Percentiles rank a stretch among this genome's conserved stretches.
These are phyloP conservation scores for Pleuronectes platessa DNA, from an alignment of 2,113 vertebrate genomes.

Conservation along the genomic window DNA sequence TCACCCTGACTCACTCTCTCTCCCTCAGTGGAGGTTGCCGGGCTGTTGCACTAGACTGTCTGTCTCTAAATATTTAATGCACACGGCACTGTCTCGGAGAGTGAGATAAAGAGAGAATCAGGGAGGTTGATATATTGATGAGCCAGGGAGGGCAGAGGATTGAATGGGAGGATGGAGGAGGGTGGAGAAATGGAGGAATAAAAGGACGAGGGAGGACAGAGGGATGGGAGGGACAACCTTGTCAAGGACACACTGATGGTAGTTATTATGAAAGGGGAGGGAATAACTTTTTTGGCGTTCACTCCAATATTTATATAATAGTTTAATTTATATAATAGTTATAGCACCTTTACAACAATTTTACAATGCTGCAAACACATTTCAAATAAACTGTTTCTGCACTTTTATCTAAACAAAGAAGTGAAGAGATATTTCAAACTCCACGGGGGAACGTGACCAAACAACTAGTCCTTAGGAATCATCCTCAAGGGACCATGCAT, in stretches of 20 bases:
- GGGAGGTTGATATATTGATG: conserved; percentile 74
- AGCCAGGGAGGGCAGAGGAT: conserved; percentile 49
- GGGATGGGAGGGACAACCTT: conserved; percentile 24
- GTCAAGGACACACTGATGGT: conserved; percentile 13
- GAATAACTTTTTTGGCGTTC: conserved; percentile 2
- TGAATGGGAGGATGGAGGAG: conserved; percentile 21
- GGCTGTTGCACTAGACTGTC: conserved; percentile 67
- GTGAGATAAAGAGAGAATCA: conserved; percentile 71
- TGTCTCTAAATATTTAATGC: conserved; percentile 83
- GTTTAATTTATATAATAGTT: not conserved
- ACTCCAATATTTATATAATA: conserved; percentile 6
- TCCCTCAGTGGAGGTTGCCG: conserved; percentile 52
- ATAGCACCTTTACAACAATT: not conserved
- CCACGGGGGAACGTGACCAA: not conserved
- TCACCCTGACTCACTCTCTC: not conserved
- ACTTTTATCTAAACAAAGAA: not conserved
- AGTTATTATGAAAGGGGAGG: not conserved
- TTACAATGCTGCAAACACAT: not conserved
- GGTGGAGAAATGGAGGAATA: conserved; percentile 30
- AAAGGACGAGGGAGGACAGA: conserved; percentile 18
- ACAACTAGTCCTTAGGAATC: not conserved
- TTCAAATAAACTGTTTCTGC: not conserved
- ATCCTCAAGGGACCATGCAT: too few species aligned
- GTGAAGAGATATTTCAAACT: not conserved
- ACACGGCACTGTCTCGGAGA: conserved; percentile 59